Evolutionary conservation across 2,888 invertebrate species (phyloP).

Genomic region (Galeruca laticollis): DNA sequence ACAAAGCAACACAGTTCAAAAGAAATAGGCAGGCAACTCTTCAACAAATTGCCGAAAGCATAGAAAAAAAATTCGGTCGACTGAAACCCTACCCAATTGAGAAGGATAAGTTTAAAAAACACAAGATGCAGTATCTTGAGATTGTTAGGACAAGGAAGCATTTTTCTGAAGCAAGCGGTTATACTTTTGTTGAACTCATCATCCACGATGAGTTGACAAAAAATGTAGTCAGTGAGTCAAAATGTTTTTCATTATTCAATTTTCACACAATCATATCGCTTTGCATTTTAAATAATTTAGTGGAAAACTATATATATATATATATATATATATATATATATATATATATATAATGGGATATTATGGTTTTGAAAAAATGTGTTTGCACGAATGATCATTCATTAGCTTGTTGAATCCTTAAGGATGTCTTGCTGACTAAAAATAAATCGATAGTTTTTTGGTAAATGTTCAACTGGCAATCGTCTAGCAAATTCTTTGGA

Average conservation of each 20-base stretch:
- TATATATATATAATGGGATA: no score
- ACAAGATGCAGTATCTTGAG: conserved; percentile 72
- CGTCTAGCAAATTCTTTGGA: no score
- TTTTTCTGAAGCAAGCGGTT: conserved; percentile 72
- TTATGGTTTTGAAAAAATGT: no score
- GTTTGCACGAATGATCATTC: no score
- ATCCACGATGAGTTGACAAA: conserved; percentile 64
- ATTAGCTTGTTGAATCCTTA: no score
- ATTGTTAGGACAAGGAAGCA: conserved; percentile 77
- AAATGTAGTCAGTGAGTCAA: conserved; percentile 50
- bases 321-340: no score
- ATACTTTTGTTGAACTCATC: conserved; percentile 69
- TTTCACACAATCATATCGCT: no score
- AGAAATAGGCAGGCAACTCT: conserved; percentile 67
- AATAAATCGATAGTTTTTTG: no score
- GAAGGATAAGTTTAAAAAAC: conserved; percentile 77
- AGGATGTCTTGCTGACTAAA: no score
- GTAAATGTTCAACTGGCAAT: no score
- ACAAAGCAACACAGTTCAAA: conserved; percentile 72
- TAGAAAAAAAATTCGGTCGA: conserved; percentile 82
- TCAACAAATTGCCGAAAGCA: conserved; percentile 73
- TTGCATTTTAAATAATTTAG: no score
- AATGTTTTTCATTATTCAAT: conserved; percentile 2
- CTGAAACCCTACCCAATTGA: conserved; percentile 76
- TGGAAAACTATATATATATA: no score